Evolutionary conservation across 2,113 vertebrate species (phyloP).

Genomic region (Callithrix jacchus): DNA sequence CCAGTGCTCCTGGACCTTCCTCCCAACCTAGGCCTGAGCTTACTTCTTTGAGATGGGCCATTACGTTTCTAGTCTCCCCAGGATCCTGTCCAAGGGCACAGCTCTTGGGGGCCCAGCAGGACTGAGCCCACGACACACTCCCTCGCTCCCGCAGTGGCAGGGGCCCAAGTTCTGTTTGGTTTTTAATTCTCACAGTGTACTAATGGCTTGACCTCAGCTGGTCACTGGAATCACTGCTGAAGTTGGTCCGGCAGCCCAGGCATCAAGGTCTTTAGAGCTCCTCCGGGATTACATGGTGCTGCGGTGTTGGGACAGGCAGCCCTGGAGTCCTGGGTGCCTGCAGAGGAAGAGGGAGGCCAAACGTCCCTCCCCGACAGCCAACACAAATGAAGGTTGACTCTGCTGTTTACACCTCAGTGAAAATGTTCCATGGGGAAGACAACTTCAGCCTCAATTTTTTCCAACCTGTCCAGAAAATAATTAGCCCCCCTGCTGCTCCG

Average conservation of each 20-base stretch:
- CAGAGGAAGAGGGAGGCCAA: background rate
- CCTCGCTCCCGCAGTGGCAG: background rate
- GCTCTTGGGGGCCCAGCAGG: background rate
- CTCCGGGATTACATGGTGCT: accelerated
- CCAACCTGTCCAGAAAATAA: background rate
- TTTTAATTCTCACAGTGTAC: background rate
- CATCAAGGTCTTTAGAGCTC: too few species aligned
- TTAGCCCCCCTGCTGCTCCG: too few species aligned
- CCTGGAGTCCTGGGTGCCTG: too few species aligned
- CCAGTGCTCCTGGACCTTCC: background rate
- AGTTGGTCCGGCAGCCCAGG: background rate
- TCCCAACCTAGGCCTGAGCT: background rate
- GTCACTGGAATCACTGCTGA: too few species aligned
- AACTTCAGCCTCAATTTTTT: background rate
- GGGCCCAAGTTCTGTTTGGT: background rate
- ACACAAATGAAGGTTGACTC: background rate
- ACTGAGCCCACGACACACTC: background rate
- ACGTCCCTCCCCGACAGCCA: background rate
- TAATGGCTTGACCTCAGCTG: accelerated
- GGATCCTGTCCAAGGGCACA: background rate
- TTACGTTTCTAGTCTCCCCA: background rate
- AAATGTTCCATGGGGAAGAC: background rate
- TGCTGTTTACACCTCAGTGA: background rate
- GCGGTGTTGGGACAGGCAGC: accelerated
- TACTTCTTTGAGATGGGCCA: background rate